phyloP scores from a whole-genome alignment of 2,888 invertebrate genomes.

The Ypsolopha sequella region DNA sequence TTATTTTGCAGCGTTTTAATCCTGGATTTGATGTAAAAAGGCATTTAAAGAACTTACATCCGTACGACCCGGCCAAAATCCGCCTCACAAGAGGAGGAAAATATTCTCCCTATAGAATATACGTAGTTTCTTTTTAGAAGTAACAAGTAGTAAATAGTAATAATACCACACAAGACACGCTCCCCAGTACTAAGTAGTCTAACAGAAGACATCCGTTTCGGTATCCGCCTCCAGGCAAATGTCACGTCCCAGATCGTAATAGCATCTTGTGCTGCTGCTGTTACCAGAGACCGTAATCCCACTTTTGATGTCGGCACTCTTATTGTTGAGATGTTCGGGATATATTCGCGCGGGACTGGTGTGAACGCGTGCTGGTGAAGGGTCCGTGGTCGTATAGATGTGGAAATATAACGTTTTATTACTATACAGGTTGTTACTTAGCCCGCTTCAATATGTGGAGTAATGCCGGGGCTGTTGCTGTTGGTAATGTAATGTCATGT shows the following conservation, averaged over 20 bases:
- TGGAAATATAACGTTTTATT: conserved; percentile 2
- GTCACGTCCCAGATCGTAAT: neutral
- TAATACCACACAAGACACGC: too few species aligned
- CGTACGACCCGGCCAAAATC: too few species aligned
- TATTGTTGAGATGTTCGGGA: neutral
- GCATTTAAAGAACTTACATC: too few species aligned
- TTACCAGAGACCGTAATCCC: too few species aligned
- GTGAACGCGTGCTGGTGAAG: neutral
- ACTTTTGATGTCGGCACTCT: too few species aligned
- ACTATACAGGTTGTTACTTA: conserved; percentile 1
- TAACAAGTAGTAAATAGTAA: too few species aligned
- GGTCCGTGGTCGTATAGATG: neutral
- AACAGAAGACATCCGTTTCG: neutral
- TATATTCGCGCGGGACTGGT: neutral
- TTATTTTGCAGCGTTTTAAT: too few species aligned
- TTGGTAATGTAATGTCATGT: neutral
- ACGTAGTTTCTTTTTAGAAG: too few species aligned
- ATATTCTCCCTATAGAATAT: too few species aligned
- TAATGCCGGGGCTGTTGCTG: neutral
- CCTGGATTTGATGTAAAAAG: too few species aligned
- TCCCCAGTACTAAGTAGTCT: too few species aligned
- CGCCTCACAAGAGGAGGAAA: too few species aligned
- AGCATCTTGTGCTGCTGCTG: neutral
- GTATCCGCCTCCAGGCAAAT: neutral
- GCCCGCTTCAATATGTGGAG: neutral